phyloP scores from a whole-genome alignment of 2,797 vertebrate genomes.

The Cichlasoma orientale region DNA sequence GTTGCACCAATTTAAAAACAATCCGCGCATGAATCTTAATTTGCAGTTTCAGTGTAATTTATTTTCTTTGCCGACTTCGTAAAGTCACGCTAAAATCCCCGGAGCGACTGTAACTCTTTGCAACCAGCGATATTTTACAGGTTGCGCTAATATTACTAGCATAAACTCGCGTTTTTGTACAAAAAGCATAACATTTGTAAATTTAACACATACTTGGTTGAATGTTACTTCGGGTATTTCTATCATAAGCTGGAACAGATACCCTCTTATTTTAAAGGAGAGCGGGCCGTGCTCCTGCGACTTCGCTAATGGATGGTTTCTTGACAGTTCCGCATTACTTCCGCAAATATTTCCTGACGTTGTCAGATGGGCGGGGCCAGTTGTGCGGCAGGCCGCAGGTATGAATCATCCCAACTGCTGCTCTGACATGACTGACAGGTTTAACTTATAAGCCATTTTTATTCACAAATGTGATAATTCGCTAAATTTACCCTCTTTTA shows the following conservation, averaged over 20 bases:
- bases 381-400: not conserved
- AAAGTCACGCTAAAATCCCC: not conserved
- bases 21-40: not conserved
- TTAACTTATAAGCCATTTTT: not conserved
- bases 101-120: fast-evolving
- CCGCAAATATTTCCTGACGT: slow-evolving; percentile 39
- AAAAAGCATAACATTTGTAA: not conserved
- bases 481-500: not conserved
- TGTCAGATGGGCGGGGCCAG: not conserved
- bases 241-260: not conserved
- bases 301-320: fast-evolving
- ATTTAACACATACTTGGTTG: not conserved
- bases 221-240: not conserved
- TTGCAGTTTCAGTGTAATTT: not conserved
- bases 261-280: not conserved
- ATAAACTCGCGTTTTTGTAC: not conserved
- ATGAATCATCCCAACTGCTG: not conserved
- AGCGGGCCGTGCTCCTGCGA: fast-evolving
- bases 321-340: slow-evolving; percentile 21
- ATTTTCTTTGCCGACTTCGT: not conserved
- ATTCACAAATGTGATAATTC: too few relatives aligned
- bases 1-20: not conserved
- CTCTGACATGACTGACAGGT: not conserved
- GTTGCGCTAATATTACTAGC: not conserved
- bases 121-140: not conserved